A percentile compares a stretch with the other conserved stretches of the same genome.
phyloP scores from a whole-genome alignment of 2,797 vertebrate species.

The Crenichthys baileyi region DNA sequence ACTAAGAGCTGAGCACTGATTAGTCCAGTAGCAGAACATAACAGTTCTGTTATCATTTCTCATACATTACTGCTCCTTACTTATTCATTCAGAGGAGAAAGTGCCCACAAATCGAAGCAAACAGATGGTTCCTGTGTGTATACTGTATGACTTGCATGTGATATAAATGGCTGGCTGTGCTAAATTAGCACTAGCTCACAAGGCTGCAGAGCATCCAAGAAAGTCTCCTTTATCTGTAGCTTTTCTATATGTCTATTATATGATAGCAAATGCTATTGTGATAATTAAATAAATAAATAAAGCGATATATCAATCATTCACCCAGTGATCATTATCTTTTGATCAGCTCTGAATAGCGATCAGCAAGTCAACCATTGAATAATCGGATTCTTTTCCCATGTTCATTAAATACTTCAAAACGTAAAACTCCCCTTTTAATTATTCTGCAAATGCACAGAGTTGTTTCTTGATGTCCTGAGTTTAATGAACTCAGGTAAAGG shows the following conservation, averaged over 20 bases:
- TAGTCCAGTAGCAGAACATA: constrained; percentile 47
- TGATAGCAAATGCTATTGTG: too few relatives aligned
- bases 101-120: constrained; percentile 5
- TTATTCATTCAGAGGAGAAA: constrained; percentile 8
- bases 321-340: too few relatives aligned
- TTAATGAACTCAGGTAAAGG: too few relatives aligned
- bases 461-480: too few relatives aligned
- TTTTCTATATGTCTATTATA: background rate
- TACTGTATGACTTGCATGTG: constrained; percentile 10
- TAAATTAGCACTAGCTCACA: background rate
- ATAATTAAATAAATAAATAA: too few relatives aligned
- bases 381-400: too few relatives aligned
- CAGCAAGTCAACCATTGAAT: too few relatives aligned
- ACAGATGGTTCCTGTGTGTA: background rate
- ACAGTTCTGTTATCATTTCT: constrained; percentile 41
- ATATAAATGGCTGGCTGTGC: background rate
- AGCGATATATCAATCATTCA: too few relatives aligned
- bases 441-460: too few relatives aligned
- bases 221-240: background rate
- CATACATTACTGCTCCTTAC: constrained; percentile 40
- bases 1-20: constrained; percentile 22
- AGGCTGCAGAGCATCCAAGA: background rate
- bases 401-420: too few relatives aligned
- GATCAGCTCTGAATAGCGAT: too few relatives aligned
- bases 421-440: too few relatives aligned